phyloP scores from a whole-genome alignment of 2,113 vertebrate genomes.

The Heptranchias perlo region DNA sequence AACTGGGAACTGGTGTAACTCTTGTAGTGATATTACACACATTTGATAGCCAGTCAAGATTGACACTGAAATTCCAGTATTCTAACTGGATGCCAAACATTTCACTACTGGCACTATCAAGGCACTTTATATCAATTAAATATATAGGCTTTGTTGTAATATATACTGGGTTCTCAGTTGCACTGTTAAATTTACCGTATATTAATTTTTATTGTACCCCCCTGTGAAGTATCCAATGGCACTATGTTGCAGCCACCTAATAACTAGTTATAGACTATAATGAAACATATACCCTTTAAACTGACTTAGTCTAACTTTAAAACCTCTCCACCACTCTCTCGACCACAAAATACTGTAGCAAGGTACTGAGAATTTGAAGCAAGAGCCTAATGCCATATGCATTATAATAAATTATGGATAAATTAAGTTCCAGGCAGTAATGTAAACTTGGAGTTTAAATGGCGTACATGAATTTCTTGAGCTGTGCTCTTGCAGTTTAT shows the following conservation, averaged over 20 bases:
- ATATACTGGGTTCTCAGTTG: not conserved
- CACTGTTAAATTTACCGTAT: not conserved
- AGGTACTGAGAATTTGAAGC: not conserved
- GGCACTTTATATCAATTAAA: not conserved
- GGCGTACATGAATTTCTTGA: not conserved
- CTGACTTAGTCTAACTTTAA: not conserved
- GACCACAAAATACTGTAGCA: not conserved
- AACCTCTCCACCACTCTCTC: not conserved
- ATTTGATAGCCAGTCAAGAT: not conserved
- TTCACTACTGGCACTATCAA: not conserved
- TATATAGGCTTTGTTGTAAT: not conserved
- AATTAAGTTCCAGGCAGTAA: not conserved
- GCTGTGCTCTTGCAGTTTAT: not conserved
- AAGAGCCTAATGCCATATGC: not conserved
- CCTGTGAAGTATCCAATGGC: not conserved
- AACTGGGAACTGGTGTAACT: not conserved
- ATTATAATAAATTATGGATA: not conserved
- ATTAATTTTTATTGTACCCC: not conserved
- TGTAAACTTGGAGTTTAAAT: not conserved
- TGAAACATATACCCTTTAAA: not conserved
- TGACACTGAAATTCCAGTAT: not conserved
- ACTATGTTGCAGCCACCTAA: not conserved
- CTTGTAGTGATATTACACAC: too few relatives aligned
- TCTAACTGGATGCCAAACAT: too few relatives aligned
- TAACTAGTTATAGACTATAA: not conserved